phyloP scores from a whole-genome alignment of 2,797 vertebrate genomes.

The Oreortyx pictus region DNA sequence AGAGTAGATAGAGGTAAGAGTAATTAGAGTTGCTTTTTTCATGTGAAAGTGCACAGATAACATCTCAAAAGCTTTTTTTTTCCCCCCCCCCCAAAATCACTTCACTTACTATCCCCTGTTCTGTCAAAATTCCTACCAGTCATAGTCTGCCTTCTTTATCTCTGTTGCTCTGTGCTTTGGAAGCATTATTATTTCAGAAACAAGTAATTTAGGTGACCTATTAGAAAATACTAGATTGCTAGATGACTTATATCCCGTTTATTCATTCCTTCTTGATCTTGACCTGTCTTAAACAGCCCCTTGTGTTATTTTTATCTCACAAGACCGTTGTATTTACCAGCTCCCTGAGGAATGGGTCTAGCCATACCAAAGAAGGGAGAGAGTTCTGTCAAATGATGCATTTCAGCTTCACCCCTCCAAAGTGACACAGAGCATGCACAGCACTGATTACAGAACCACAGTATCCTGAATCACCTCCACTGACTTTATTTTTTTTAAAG shows the following conservation, averaged over 20 bases:
- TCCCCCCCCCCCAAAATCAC: too few relatives aligned
- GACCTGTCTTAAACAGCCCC: background rate
- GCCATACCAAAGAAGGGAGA: background rate
- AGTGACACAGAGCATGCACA: background rate
- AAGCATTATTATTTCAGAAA: background rate
- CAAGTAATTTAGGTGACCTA: background rate
- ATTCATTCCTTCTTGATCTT: background rate
- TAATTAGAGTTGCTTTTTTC: conserved; percentile 37
- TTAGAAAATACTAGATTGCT: background rate
- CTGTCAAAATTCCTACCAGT: background rate
- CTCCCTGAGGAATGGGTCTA: background rate
- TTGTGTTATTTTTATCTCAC: background rate
- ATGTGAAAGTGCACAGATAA: conserved; percentile 4
- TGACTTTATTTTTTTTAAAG: background rate
- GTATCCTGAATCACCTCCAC: background rate
- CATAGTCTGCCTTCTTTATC: background rate
- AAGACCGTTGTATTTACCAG: background rate
- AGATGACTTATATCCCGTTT: background rate
- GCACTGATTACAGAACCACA: background rate
- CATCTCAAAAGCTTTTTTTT: background rate
- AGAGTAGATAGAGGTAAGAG: background rate
- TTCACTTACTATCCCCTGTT: background rate
- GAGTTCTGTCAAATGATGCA: background rate
- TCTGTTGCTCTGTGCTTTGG: background rate
- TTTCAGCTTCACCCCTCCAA: background rate